Base-by-base conservation (phyloP, 2,888 invertebrate genomes). In the Salpingus planirostris region DNA sequence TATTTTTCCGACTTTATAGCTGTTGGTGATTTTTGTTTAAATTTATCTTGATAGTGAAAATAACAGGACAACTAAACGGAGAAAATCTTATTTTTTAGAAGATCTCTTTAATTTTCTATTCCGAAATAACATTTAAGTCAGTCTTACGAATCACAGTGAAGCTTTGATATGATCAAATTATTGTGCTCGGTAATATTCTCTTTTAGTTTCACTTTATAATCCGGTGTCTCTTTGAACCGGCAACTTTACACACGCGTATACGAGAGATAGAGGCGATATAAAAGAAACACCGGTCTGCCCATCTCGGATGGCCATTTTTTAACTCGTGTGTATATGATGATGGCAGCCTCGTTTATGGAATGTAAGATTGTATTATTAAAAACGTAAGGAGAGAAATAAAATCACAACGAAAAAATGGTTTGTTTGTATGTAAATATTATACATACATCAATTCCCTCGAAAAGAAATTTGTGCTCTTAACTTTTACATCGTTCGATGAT, bases 121-220 rank as follows among this genome's bases (percentile, higher is more conserved):
- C 60, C 60, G 62, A 64, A 65, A 64, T 62, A 64, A 64, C 64
- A 59, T 60, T 64, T 64, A 64, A 63, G 61, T 68, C 68, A 68
- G 68, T 68, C 68, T 68, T 68, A 59, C 63, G 62, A 67, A 68
- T 68, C 68, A 68, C 68, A 68, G 68, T 66, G 63, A 68, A 67
- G 67, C 68, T 67, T 68, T 68, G 68, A 68, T 68, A 68, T 68
- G 67, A 66, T 64, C 61, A 65, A 63, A 64, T 66, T 66, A 66
- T 66, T 66, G 66, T 66, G 66, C 66, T 65, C 60, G 55, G 64
- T 63, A 60, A 36, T 42, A 43, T 38, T 44, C 41, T 41, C 8
- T 23, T 11, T n/a, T n/a, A n/a, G n/a, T n/a, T n/a, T n/a, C n/a
- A n/a, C n/a, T n/a, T n/a, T n/a, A n/a, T n/a, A n/a, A n/a, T n/a